Evolutionary conservation across 2,797 vertebrate genomes (phyloP).

Genomic region (Syngnathus rostellatus): DNA sequence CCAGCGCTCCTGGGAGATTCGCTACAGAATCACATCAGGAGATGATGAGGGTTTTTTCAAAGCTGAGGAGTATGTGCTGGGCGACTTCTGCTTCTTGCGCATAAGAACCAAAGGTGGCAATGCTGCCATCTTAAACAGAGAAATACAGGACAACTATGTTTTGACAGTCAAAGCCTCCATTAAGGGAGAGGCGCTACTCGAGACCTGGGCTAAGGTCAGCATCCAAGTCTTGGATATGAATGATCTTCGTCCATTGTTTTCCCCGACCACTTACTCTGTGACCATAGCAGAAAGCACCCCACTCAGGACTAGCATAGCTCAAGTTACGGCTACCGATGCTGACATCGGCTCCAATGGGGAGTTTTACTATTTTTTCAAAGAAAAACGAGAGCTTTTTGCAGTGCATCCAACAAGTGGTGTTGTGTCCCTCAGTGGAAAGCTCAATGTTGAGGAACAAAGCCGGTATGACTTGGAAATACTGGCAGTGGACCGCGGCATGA

Average conservation of each 20-base stretch:
- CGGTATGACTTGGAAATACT: conserved; percentile 88
- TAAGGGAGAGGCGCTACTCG: conserved; percentile 81
- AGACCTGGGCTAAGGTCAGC: conserved; percentile 93
- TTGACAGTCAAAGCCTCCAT: conserved; percentile 91
- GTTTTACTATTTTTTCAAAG: conserved; percentile 98
- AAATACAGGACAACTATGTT: conserved; percentile 95
- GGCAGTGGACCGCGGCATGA: conserved; percentile 96
- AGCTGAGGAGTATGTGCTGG: conserved; percentile 89
- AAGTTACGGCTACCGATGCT: conserved; percentile 94
- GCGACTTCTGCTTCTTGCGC: conserved; percentile 94
- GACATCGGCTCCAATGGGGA: conserved; percentile 97
- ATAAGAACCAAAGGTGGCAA: conserved; percentile 98
- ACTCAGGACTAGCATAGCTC: conserved; percentile 93
- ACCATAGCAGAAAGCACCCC: conserved; percentile 92
- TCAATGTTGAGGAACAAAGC: conserved; percentile 82
- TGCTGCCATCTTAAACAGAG: conserved; percentile 91
- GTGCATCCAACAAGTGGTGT: conserved; percentile 94
- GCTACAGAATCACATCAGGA: conserved; percentile 90
- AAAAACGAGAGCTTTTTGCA: conserved; percentile 86
- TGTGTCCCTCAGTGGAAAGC: conserved; percentile 86
- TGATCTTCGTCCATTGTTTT: conserved; percentile 92
- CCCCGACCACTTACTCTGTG: conserved; percentile 94
- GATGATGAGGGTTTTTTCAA: conserved; percentile 98
- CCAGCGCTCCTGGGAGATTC: conserved; percentile 89
- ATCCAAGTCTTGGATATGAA: conserved; percentile 98